phyloP scores from a whole-genome alignment of 2,797 vertebrate genomes.

The Salmo trutta region DNA sequence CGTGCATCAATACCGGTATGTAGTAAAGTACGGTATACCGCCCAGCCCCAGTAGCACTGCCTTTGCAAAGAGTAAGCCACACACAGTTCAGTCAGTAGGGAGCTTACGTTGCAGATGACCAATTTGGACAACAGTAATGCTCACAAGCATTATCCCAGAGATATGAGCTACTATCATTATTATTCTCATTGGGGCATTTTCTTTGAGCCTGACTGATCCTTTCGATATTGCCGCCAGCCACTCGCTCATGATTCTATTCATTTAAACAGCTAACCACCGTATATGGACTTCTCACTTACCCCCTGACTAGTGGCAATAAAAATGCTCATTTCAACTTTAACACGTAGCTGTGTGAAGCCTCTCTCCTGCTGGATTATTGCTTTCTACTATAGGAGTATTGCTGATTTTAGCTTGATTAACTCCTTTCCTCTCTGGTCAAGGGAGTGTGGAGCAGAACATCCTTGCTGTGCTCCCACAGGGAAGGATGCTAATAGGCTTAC shows the following conservation, averaged over 20 bases:
- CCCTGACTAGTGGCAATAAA: slow-evolving; percentile 58
- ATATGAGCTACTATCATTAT: background rate
- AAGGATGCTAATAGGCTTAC: background rate
- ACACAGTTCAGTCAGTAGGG: background rate
- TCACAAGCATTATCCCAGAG: background rate
- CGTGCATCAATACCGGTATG: too few relatives aligned
- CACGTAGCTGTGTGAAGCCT: slow-evolving; percentile 55
- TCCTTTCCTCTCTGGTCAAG: slow-evolving; percentile 34
- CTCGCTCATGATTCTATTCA: background rate
- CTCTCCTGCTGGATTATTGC: slow-evolving; percentile 43
- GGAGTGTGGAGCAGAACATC: background rate
- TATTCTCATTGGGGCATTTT: background rate
- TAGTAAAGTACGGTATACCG: too few relatives aligned
- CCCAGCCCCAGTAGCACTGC: too few relatives aligned
- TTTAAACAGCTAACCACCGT: background rate
- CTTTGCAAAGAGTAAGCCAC: background rate
- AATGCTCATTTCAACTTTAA: slow-evolving; percentile 60
- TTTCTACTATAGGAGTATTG: slow-evolving; percentile 14
- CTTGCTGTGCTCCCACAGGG: background rate
- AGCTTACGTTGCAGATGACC: background rate
- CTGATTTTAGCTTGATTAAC: slow-evolving; percentile 60
- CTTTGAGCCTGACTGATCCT: background rate
- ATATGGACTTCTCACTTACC: slow-evolving; percentile 48
- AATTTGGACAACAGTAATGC: background rate
- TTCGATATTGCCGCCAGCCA: background rate